Evolutionary conservation across 2,888 invertebrate genomes (phyloP).

Genomic region (Apamea anceps): DNA sequence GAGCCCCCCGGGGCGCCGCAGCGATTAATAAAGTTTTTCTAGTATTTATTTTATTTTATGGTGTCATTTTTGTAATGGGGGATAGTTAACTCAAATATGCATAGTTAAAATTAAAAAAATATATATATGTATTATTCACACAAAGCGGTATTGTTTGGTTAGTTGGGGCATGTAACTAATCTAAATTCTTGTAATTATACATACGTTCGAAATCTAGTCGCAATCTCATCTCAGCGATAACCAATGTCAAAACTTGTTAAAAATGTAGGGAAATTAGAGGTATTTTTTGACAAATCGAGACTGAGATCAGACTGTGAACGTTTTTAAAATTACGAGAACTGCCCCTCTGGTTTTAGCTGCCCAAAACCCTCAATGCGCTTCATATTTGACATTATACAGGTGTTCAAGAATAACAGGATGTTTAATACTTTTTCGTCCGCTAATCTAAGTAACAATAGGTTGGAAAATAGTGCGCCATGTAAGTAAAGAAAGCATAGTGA

Average conservation of each 20-base stretch:
- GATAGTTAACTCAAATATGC: conserved; percentile 29
- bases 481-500: conserved; percentile 69
- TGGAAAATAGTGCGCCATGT: conserved; percentile 45
- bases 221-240: too few species aligned
- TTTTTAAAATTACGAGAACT: too few species aligned
- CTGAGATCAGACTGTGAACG: too few species aligned
- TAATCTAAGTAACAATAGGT: conserved; percentile 48
- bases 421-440: conserved; percentile 27
- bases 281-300: too few species aligned
- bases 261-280: too few species aligned
- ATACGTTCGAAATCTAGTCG: too few species aligned
- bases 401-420: conserved; percentile 20
- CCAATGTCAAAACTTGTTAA: too few species aligned
- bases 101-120: conserved; percentile 8
- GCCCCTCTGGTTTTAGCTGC: neutral
- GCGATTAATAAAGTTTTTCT: conserved; percentile 49
- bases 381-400: conserved; percentile 1
- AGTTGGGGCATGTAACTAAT: neutral
- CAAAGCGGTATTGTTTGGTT: neutral
- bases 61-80: conserved; percentile 46
- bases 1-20: conserved; percentile 49
- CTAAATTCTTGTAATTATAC: too few species aligned
- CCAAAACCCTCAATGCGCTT: neutral
- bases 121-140: neutral
- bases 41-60: conserved; percentile 34